Conservation (phyloP, 2,113 vertebrate species). For the Leucoraja erinaceus region DNA sequence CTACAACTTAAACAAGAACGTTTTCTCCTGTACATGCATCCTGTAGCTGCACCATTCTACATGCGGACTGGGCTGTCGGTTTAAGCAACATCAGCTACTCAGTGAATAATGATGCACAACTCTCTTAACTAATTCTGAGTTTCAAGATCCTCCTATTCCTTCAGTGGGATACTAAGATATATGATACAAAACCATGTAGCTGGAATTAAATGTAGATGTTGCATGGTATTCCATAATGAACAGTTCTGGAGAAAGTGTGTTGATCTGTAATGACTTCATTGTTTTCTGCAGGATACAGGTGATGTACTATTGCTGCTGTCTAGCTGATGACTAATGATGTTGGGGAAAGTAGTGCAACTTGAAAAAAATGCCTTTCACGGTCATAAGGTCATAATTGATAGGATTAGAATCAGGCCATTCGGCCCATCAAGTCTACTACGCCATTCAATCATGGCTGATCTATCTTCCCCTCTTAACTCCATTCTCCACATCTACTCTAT, state of each 20-base stretch:
- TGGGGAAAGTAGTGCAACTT: background rate
- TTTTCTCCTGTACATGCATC: background rate
- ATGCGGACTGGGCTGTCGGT: too few species aligned
- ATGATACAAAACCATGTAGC: background rate
- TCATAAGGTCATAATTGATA: too few species aligned
- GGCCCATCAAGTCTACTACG: too few species aligned
- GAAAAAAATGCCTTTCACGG: too few species aligned
- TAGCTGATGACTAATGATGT: background rate
- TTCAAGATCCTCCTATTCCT: background rate
- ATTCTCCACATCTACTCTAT: too few species aligned
- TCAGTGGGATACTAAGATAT: background rate
- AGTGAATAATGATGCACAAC: background rate
- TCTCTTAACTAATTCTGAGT: too few species aligned
- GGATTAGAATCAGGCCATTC: too few species aligned
- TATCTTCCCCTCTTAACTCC: too few species aligned
- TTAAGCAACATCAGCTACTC: too few species aligned
- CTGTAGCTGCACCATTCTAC: too few species aligned
- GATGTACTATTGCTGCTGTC: background rate
- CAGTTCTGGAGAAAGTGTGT: background rate
- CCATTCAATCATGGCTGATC: too few species aligned
- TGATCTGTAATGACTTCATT: background rate
- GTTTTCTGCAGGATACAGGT: background rate
- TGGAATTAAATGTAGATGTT: background rate
- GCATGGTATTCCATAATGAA: background rate
- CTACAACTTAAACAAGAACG: background rate